Conservation (phyloP, 2,113 vertebrate species). For the Donacobius atricapilla region DNA sequence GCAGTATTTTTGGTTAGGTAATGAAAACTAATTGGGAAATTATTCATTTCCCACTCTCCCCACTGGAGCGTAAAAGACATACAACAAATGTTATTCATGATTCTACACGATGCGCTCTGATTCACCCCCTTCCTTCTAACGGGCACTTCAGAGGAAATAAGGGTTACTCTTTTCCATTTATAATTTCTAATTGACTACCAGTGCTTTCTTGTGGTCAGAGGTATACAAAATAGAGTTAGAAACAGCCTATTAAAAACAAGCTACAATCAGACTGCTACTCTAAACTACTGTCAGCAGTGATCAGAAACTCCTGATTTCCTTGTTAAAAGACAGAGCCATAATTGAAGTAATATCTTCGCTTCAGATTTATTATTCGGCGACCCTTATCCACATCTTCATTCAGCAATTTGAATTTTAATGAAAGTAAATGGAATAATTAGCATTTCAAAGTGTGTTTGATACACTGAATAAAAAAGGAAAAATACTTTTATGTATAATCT, state of each 20-base stretch:
- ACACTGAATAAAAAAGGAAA: slow-evolving; percentile 66
- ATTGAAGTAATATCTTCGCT: slow-evolving; percentile 80
- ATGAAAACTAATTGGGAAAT: slow-evolving; percentile 68
- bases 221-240: slow-evolving; percentile 68
- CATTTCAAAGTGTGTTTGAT: slow-evolving; percentile 85
- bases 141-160: slow-evolving; percentile 68
- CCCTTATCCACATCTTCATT: slow-evolving; percentile 82
- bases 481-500: slow-evolving; percentile 74
- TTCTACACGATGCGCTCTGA: slow-evolving; percentile 49
- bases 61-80: slow-evolving; percentile 45
- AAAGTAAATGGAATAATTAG: slow-evolving; percentile 86
- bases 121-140: slow-evolving; percentile 64
- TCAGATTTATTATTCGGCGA: slow-evolving; percentile 80
- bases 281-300: slow-evolving; percentile 46
- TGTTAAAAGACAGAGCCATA: slow-evolving; percentile 76
- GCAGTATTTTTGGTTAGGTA: slow-evolving; percentile 58
- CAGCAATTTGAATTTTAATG: slow-evolving; percentile 86
- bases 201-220: slow-evolving; percentile 73
- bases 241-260: slow-evolving; percentile 74
- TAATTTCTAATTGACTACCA: slow-evolving; percentile 74
- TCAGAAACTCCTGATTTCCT: slow-evolving; percentile 73
- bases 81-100: slow-evolving; percentile 67
- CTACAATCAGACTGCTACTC: slow-evolving; percentile 60
- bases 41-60: slow-evolving; percentile 57
- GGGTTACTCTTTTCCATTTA: slow-evolving; percentile 73